These are phyloP conservation scores for Noctua janthe DNA, from an alignment of 2,888 invertebrate species.

Conservation along the genomic window DNA sequence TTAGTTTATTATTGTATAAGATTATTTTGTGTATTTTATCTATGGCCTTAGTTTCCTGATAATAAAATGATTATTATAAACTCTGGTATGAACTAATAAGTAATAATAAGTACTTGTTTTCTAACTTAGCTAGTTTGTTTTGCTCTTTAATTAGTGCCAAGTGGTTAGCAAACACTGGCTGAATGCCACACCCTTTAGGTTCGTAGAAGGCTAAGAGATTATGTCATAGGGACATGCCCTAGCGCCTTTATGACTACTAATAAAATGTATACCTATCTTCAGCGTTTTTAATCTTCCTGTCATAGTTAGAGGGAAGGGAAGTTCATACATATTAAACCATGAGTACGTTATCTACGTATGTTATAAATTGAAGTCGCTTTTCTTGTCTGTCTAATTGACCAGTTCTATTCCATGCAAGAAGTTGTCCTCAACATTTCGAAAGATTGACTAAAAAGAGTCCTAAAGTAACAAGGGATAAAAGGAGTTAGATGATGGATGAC, in stretches of 20 bases:
- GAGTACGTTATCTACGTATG: not conserved
- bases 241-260: not conserved
- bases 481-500: not conserved
- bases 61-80: not conserved
- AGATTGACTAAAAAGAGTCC: not conserved
- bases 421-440: too few species aligned
- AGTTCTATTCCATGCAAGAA: not conserved
- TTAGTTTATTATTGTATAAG: too few species aligned
- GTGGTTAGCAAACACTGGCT: conserved; percentile 1
- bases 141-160: conserved; percentile 7
- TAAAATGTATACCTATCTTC: not conserved
- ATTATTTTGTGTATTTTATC: too few species aligned
- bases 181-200: conserved; percentile 2
- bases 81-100: not conserved
- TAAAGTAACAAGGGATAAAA: not conserved
- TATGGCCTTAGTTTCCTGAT: too few species aligned
- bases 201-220: not conserved
- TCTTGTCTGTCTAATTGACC: not conserved
- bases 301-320: not conserved
- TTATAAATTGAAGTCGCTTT: not conserved
- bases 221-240: not conserved
- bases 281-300: not conserved
- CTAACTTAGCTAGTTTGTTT: not conserved
- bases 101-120: not conserved
- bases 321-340: not conserved